phyloP scores from a whole-genome alignment of 2,113 vertebrate species.

The Tragelaphus strepsiceros region DNA sequence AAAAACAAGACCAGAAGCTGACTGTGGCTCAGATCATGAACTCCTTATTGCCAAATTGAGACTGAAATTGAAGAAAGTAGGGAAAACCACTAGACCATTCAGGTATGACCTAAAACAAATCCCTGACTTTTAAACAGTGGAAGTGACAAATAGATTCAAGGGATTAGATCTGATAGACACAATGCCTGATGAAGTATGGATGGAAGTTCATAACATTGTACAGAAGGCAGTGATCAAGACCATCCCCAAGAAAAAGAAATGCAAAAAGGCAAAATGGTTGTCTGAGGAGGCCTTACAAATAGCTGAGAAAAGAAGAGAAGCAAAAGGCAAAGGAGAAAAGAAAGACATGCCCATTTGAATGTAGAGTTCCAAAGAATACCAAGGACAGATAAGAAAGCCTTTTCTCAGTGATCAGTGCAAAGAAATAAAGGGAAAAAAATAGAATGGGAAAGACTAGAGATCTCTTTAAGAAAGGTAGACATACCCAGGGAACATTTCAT shows the following conservation, averaged over 20 bases:
- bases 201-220: background rate
- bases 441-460: background rate
- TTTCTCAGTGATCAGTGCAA: background rate
- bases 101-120: background rate
- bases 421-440: background rate
- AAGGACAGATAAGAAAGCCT: background rate
- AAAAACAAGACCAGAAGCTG: background rate
- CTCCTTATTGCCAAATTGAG: background rate
- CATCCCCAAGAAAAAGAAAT: background rate
- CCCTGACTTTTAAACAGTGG: background rate
- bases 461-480: background rate
- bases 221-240: background rate
- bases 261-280: background rate
- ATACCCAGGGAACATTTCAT: background rate
- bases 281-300: background rate
- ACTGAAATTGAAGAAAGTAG: background rate
- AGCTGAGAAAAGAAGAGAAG: background rate
- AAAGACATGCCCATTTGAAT: background rate
- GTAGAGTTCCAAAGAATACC: background rate
- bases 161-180: background rate
- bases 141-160: background rate
- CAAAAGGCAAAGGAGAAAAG: background rate
- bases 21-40: background rate
- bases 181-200: background rate
- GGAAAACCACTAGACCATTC: background rate